Percentiles rank a stretch among this genome's conserved stretches.
phyloP scores from a whole-genome alignment of 2,888 invertebrate species.

The Sarcophaga variegata region DNA sequence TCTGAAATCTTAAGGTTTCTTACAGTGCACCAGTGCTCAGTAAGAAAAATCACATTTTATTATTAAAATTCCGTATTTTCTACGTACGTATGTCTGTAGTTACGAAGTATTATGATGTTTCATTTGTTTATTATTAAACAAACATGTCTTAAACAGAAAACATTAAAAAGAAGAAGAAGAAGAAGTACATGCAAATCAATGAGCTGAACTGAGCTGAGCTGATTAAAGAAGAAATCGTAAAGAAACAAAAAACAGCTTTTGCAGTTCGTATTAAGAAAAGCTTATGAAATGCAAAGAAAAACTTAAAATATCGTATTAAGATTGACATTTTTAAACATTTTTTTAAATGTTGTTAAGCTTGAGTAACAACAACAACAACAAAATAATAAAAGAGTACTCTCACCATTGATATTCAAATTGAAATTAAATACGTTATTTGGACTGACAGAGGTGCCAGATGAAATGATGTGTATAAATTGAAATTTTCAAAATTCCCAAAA shows the following conservation, averaged over 20 bases:
- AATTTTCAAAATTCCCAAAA: too few relatives aligned
- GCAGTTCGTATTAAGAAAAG: background rate
- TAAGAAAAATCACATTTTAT: too few relatives aligned
- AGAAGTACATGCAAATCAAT: too few relatives aligned
- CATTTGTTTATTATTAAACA: background rate
- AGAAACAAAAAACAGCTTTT: background rate
- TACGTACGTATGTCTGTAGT: too few relatives aligned
- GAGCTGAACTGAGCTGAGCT: background rate
- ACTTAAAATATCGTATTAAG: background rate
- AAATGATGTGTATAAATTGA: too few relatives aligned
- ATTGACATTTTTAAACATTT: constrained; percentile 5
- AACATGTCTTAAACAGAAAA: background rate
- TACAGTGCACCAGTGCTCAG: too few relatives aligned
- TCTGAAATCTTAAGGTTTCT: too few relatives aligned
- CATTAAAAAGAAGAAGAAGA: background rate
- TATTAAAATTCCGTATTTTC: too few relatives aligned
- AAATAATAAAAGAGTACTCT: constrained; percentile 1
- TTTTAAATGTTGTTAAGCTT: background rate
- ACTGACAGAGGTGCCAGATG: background rate
- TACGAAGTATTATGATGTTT: too few relatives aligned
- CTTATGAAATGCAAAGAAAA: background rate
- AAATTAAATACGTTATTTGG: background rate
- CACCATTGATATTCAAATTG: background rate
- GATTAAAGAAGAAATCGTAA: background rate
- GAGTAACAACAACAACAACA: background rate